Evolutionary conservation across 2,113 vertebrate genomes (phyloP).

Genomic region (Serinus canaria): DNA sequence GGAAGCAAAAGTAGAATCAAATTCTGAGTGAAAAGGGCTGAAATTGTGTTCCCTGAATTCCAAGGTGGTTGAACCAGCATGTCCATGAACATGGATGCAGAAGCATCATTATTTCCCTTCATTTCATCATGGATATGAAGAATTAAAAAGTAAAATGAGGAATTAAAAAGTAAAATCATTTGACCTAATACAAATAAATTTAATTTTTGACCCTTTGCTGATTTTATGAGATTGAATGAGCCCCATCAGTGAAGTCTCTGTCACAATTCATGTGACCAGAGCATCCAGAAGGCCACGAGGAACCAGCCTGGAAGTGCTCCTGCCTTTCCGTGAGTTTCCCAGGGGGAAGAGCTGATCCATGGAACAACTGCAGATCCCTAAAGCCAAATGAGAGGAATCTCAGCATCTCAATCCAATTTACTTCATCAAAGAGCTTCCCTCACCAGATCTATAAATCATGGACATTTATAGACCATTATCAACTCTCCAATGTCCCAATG

Average conservation of each 20-base stretch:
- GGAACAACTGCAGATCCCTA: background rate
- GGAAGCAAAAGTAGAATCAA: background rate
- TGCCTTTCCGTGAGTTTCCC: background rate
- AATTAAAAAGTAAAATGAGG: background rate
- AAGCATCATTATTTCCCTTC: background rate
- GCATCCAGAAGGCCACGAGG: background rate
- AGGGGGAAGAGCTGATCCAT: background rate
- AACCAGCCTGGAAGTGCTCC: background rate
- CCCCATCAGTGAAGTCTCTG: background rate
- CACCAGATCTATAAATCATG: background rate
- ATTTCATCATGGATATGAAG: background rate
- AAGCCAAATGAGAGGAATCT: background rate
- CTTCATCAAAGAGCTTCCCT: background rate
- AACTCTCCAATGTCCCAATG: fast-evolving
- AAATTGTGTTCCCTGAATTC: background rate
- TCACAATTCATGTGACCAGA: background rate
- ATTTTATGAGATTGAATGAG: background rate
- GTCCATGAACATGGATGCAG: background rate
- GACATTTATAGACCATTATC: fast-evolving
- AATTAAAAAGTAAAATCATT: background rate
- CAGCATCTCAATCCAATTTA: background rate
- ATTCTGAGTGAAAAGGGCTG: background rate
- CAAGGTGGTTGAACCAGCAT: fast-evolving
- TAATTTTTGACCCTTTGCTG: background rate
- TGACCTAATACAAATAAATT: background rate